Evolutionary conservation across 1,140 invertebrate genomes (phyloP).

Genomic region (Heterodera schachtii): DNA sequence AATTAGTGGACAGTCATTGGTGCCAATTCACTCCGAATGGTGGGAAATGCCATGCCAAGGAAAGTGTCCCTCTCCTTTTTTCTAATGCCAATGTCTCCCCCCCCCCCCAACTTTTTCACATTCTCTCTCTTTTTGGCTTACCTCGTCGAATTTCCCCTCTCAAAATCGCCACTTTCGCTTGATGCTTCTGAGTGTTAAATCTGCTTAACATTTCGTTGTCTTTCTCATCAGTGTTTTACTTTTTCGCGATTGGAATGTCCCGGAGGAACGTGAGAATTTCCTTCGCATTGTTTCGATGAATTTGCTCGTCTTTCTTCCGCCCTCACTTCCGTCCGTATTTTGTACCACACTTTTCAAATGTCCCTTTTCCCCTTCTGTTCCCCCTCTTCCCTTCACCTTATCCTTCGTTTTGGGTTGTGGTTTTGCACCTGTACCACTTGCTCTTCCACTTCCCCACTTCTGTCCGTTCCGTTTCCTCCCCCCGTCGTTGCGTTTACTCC

Average conservation of each 20-base stretch:
- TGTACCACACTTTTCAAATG: slow-evolving; percentile 24
- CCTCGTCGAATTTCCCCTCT: slow-evolving; percentile 12
- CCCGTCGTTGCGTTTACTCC: not conserved
- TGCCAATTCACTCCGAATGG: too few relatives aligned
- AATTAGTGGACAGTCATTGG: not conserved
- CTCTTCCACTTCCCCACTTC: slow-evolving; percentile 10
- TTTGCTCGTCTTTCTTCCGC: slow-evolving; percentile 8
- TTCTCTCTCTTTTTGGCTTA: not conserved
- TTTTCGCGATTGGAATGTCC: not conserved
- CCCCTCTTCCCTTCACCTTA: slow-evolving; percentile 26
- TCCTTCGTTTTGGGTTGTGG: slow-evolving; percentile 38
- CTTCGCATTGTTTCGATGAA: slow-evolving; percentile 29
- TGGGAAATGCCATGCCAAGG: too few relatives aligned
- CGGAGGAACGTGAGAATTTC: slow-evolving; percentile 21
- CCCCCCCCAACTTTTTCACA: too few relatives aligned
- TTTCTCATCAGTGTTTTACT: not conserved
- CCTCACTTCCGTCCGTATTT: not conserved
- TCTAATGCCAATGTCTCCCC: too few relatives aligned
- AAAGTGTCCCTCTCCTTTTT: too few relatives aligned
- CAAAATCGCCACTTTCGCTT: slow-evolving; percentile 11
- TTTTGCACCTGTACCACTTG: slow-evolving; percentile 41
- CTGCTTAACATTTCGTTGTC: too few relatives aligned
- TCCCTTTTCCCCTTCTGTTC: not conserved
- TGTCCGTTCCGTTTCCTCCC: not conserved
- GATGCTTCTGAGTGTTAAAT: not conserved